Conservation (phyloP, 2,888 invertebrate genomes). For the Acronicta alni region DNA sequence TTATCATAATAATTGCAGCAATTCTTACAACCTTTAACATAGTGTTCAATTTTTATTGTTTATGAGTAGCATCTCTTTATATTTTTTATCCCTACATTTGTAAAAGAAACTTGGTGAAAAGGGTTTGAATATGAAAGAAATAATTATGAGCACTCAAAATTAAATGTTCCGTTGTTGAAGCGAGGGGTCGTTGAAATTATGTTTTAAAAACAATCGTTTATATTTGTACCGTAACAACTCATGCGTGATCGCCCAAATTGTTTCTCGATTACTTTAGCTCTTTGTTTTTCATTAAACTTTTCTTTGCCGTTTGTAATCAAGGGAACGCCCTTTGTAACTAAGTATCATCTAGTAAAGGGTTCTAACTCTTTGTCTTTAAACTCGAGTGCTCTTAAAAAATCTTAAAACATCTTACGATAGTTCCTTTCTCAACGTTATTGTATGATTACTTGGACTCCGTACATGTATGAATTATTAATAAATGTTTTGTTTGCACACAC, state of each 20-base stretch:
- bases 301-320: conserved; percentile 68
- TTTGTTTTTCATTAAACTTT: conserved; percentile 87
- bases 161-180: conserved; percentile 86
- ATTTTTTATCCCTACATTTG: conserved; percentile 46
- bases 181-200: conserved; percentile 87
- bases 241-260: conserved; percentile 87
- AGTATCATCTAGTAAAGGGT: conserved; percentile 46
- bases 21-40: no score
- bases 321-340: conserved; percentile 52
- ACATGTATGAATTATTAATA: conserved; percentile 57
- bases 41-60: no score
- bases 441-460: conserved; percentile 21
- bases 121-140: conserved; percentile 85
- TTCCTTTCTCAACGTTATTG: conserved; percentile 18
- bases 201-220: conserved; percentile 88
- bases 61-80: neutral
- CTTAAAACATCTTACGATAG: conserved; percentile 24
- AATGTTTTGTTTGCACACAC: conserved; percentile 43
- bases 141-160: conserved; percentile 89
- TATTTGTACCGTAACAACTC: conserved; percentile 85
- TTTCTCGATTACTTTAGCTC: conserved; percentile 86
- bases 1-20: no score
- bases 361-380: conserved; percentile 45
- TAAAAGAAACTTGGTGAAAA: conserved; percentile 80
- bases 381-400: conserved; percentile 21